Conservation (phyloP, 2,113 vertebrate genomes). For the Cephalophus harveyi region DNA sequence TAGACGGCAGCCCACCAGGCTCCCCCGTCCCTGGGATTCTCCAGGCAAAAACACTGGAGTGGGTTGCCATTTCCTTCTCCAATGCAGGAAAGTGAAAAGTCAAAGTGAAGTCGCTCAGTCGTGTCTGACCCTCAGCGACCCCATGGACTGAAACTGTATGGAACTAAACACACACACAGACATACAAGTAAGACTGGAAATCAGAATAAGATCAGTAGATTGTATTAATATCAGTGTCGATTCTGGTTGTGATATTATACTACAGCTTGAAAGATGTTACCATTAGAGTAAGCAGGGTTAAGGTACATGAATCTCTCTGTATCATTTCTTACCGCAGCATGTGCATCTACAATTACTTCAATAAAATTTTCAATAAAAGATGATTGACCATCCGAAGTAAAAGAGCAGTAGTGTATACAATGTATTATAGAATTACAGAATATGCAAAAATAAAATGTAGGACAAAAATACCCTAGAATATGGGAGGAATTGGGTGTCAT, state of each 20-base stretch:
- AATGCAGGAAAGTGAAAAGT: too few relatives aligned
- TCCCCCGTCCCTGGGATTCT: too few relatives aligned
- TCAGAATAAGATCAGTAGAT: neutral
- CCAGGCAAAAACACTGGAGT: too few relatives aligned
- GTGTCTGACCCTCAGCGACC: too few relatives aligned
- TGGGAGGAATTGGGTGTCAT: neutral
- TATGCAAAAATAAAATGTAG: neutral
- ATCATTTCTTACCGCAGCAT: neutral
- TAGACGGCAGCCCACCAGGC: too few relatives aligned
- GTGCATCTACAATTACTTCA: neutral
- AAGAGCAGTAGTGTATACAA: neutral
- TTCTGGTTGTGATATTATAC: neutral
- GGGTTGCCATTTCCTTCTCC: too few relatives aligned
- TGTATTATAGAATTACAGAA: neutral
- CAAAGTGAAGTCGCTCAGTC: too few relatives aligned
- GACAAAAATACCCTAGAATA: neutral
- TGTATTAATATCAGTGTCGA: neutral
- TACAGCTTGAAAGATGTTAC: neutral
- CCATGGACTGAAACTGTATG: neutral
- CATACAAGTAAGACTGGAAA: neutral
- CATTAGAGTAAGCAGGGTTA: neutral
- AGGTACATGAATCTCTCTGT: neutral
- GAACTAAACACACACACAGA: neutral
- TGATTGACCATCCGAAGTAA: neutral
- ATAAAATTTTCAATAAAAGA: neutral